A percentile compares a stretch with the other conserved stretches of the same genome.
These are phyloP conservation scores for Nylanderia fulva DNA, from an alignment of 1,140 invertebrate species.

Conservation along the genomic window DNA sequence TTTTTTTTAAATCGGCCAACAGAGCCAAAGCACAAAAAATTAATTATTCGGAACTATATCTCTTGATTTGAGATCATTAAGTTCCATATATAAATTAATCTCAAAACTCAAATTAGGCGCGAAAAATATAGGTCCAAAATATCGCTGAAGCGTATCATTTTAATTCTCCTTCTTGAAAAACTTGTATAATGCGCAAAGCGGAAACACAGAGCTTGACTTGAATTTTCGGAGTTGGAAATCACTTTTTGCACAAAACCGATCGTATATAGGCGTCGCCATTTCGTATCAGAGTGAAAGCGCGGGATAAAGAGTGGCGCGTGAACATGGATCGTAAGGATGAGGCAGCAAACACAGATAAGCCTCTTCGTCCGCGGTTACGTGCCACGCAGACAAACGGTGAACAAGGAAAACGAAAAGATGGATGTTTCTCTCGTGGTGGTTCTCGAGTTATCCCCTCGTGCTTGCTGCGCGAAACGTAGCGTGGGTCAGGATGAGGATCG, in stretches of 20 bases:
- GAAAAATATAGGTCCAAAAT: no score
- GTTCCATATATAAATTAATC: no score
- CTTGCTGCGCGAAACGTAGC: conserved; percentile 9
- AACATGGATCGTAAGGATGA: conserved; percentile 56
- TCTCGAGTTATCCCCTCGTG: conserved; percentile 78
- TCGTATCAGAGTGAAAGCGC: conserved; percentile 66
- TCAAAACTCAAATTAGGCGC: no score
- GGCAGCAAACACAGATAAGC: conserved; percentile 51
- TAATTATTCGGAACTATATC: no score
- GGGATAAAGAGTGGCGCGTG: conserved; percentile 48
- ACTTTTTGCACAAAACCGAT: conserved; percentile 52
- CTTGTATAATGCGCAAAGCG: background rate
- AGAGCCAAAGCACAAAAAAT: no score
- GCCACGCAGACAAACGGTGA: conserved; percentile 63
- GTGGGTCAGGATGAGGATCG: no score
- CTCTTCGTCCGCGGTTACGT: conserved; percentile 54
- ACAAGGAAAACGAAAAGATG: conserved; percentile 43
- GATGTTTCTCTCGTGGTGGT: conserved; percentile 64
- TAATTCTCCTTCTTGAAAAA: background rate
- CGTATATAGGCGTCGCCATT: conserved; percentile 39
- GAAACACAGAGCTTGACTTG: conserved; percentile 1
- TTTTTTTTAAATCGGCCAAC: no score
- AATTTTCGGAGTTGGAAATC: background rate
- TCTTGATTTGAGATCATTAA: no score
- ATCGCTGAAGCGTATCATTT: background rate